phyloP scores from a whole-genome alignment of 2,113 vertebrate genomes.

The Lates calcarifer region DNA sequence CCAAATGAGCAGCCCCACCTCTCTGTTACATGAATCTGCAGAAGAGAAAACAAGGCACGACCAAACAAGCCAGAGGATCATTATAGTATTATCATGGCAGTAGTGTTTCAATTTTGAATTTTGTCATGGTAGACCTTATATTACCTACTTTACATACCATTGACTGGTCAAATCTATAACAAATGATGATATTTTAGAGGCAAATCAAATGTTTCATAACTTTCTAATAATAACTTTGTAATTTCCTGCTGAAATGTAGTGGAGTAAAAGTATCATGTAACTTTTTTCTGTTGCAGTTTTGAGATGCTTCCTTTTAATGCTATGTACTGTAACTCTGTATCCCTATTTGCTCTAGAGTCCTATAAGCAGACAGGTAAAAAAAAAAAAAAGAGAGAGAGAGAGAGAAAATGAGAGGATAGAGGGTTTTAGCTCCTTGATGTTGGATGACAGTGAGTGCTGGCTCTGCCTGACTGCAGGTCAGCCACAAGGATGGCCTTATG shows the following conservation, averaged over 20 bases:
- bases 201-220: not conserved
- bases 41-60: not conserved
- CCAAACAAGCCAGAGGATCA: not conserved
- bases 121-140: not conserved
- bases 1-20: not conserved
- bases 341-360: not conserved
- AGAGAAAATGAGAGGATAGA: slow-evolving; percentile 42
- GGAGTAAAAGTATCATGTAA: not conserved
- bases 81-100: not conserved
- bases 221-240: too few species aligned
- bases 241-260: not conserved
- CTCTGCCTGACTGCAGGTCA: slow-evolving; percentile 70
- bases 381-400: too few species aligned
- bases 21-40: not conserved
- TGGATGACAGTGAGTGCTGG: slow-evolving; percentile 59
- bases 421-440: slow-evolving; percentile 57
- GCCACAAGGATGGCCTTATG: slow-evolving; percentile 33
- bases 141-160: not conserved
- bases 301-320: not conserved
- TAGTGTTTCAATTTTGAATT: not conserved
- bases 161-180: not conserved
- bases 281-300: not conserved
- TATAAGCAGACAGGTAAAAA: slow-evolving; percentile 12
- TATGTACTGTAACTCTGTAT: not conserved
- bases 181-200: not conserved